Evolutionary conservation across 1,140 invertebrate genomes (phyloP).

Genomic region (Maniola jurtina): DNA sequence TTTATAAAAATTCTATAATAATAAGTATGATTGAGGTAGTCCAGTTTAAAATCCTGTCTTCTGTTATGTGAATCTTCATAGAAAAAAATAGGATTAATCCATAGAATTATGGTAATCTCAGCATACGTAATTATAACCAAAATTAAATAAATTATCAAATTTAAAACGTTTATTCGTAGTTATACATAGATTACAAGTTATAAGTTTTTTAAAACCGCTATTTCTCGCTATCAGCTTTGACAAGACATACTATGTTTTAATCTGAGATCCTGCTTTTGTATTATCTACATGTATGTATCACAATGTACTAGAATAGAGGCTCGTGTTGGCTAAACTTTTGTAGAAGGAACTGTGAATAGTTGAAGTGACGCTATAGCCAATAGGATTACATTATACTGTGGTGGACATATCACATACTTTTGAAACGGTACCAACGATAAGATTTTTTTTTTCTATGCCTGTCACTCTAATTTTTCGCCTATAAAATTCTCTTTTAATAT

Average conservation of each 20-base stretch:
- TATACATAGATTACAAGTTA: too few species aligned
- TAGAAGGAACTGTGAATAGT: constrained; percentile 55
- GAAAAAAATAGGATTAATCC: too few species aligned
- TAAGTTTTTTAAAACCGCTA: too few species aligned
- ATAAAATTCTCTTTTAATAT: constrained; percentile 7
- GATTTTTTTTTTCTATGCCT: constrained; percentile 13
- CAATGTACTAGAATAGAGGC: constrained; percentile 39
- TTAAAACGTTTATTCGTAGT: too few species aligned
- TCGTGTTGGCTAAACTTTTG: constrained; percentile 41
- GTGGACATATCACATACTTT: constrained; percentile 28
- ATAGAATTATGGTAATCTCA: too few species aligned
- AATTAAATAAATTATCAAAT: too few species aligned
- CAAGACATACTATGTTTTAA: constrained; percentile 14
- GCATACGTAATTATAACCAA: too few species aligned
- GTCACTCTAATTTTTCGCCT: constrained; percentile 12
- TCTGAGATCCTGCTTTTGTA: constrained; percentile 44
- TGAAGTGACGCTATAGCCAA: constrained; percentile 45
- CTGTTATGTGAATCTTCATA: too few species aligned
- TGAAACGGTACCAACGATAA: constrained; percentile 7
- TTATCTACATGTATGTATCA: constrained; percentile 33
- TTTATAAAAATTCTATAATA: too few species aligned
- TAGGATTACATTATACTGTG: constrained; percentile 23
- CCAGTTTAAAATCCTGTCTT: too few species aligned
- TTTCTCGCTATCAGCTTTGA: not conserved
- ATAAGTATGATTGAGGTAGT: too few species aligned